Evolutionary conservation across 2,797 vertebrate genomes (phyloP), one percentile per base, ranked within the genome.

Genomic region (Chiloscyllium punctatum): DNA sequence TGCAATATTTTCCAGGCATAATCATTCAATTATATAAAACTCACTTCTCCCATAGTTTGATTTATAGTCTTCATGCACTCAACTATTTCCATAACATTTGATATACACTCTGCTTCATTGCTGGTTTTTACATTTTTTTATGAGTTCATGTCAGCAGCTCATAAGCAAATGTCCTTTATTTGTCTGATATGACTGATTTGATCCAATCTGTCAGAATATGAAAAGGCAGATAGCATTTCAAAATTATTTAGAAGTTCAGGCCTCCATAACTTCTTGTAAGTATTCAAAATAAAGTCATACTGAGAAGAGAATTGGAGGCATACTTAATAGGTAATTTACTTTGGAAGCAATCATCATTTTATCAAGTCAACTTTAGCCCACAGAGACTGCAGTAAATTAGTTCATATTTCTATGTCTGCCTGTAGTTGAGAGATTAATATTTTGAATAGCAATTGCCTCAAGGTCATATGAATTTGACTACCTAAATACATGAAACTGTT

Each of bases 331-430:
- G 94, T 77, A 95, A 95, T 95, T 95, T 95, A 95, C 71, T 51
- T 69, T 77, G 69, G 48, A 72, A 95, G 71, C 94, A 95, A 95
- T 95, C 94, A 94, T 95, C 48, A 77, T 95, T 95, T 95, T 95
- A 95, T 77, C 94, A 95, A 95, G 94, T 95, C 94, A 95, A 95
- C 94, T 30, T 95, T 95, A 95, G 94, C 94, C 94, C 48, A 74
- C 42, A 94, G 92, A 74, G 92, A 94, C 69, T 27, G 48, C 15
- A 33, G 71, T 30, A 95, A 95, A 95, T 95, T 95, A 95, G 71
- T 95, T 57, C 71, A 95, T 95, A 30, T 53, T 95, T 95, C 94
- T 57, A 74, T 53, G 25, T 95, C 94, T 74, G 94, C 62, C 69
- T 95, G 48, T 77, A 95, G 94, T 77, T 95, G 51, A 57, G 94